Percentiles rank a stretch among this genome's conserved stretches.
phyloP scores from a whole-genome alignment of 1,140 invertebrate species.

The Meloidogyne hapla region DNA sequence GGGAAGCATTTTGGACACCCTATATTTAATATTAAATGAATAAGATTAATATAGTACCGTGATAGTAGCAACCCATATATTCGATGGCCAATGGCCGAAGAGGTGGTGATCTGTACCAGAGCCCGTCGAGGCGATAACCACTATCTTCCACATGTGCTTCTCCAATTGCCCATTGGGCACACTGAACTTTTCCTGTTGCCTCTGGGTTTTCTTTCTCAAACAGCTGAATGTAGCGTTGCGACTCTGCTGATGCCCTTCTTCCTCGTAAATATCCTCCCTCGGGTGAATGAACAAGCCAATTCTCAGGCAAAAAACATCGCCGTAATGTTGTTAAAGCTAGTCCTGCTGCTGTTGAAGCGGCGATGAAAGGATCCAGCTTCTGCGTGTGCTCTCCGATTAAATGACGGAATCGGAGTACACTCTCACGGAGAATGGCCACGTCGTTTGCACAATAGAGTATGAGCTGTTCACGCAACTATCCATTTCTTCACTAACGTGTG shows the following conservation, averaged over 20 bases:
- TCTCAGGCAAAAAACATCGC: not conserved
- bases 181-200: not conserved
- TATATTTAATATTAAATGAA: not conserved
- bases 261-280: constrained; percentile 20
- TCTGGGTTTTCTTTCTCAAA: constrained; percentile 6
- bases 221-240: constrained; percentile 10
- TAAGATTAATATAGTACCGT: not conserved
- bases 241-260: constrained; percentile 8
- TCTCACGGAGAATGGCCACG: constrained; percentile 9
- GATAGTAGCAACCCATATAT: constrained; percentile 21
- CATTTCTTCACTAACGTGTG: constrained; percentile 5
- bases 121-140: not conserved
- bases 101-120: not conserved
- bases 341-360: not conserved
- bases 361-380: constrained; percentile 13
- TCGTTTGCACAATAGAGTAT: not conserved
- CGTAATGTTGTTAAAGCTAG: constrained; percentile 11
- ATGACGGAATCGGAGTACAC: constrained; percentile 1
- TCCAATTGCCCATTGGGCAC: constrained; percentile 14
- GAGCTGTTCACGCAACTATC: not conserved
- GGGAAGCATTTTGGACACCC: constrained; percentile 23
- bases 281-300: not conserved
- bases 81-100: constrained; percentile 14
- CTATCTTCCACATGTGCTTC: constrained; percentile 15
- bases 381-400: not conserved